A percentile compares a stretch with the other conserved stretches of the same genome.
These are phyloP conservation scores for Xylota segnis DNA, from an alignment of 2,888 invertebrate species.

Conservation along the genomic window DNA sequence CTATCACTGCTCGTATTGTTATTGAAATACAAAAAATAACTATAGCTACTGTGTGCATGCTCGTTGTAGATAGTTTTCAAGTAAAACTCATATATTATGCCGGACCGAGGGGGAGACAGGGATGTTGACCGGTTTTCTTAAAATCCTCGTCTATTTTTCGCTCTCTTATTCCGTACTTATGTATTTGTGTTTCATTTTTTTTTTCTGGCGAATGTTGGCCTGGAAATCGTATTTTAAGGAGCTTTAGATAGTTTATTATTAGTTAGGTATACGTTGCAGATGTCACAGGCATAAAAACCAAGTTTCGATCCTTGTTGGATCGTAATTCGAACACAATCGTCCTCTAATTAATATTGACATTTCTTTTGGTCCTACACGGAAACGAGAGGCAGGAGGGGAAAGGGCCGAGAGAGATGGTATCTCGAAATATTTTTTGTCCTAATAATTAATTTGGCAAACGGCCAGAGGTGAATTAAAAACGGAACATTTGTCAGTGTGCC, in stretches of 20 bases:
- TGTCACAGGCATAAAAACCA: slow-evolving; percentile 50
- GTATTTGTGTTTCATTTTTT: slow-evolving; percentile 15
- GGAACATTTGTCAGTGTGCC: slow-evolving; percentile 52
- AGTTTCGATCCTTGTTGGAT: slow-evolving; percentile 18
- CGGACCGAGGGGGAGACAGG: slow-evolving; percentile 4
- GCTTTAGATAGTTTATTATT: slow-evolving; percentile 40
- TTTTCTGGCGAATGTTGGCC: slow-evolving; percentile 22
- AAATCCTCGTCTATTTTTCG: slow-evolving; percentile 16
- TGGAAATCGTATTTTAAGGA: slow-evolving; percentile 39
- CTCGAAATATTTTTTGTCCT: slow-evolving; percentile 24
- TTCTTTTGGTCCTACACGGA: slow-evolving; percentile 30
- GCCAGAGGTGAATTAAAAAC: slow-evolving; percentile 72
- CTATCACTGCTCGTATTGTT: slow-evolving; percentile 68
- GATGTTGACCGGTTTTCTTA: slow-evolving; percentile 65
- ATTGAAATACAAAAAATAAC: slow-evolving; percentile 44
- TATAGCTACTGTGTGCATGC: slow-evolving; percentile 3
- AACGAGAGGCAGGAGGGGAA: too few species aligned
- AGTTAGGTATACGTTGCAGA: slow-evolving; percentile 51
- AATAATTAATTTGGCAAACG: slow-evolving; percentile 75
- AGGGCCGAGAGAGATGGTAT: slow-evolving; percentile 48
- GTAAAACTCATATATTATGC: slow-evolving; percentile 32
- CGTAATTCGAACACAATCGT: slow-evolving; percentile 68
- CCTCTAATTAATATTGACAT: slow-evolving; percentile 72
- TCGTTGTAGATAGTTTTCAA: slow-evolving; percentile 36
- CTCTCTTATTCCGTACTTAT: slow-evolving; percentile 26